phyloP scores from a whole-genome alignment of 1,140 invertebrate genomes.

The Bombus affinis region DNA sequence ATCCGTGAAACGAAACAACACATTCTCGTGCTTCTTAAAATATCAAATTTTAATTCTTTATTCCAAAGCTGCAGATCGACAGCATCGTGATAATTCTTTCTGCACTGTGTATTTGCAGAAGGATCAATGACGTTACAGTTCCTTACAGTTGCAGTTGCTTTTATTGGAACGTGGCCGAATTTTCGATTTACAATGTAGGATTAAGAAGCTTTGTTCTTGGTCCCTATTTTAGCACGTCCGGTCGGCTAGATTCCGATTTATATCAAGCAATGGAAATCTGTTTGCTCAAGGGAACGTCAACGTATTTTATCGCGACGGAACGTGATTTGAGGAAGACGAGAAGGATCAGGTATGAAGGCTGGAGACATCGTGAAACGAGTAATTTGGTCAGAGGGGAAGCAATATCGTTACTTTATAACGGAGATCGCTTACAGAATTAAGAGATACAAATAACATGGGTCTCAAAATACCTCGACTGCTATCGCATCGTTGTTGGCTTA shows the following conservation, averaged over 20 bases:
- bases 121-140: too few species aligned
- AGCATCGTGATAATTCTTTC: too few species aligned
- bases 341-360: slow-evolving; percentile 42
- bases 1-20: too few species aligned
- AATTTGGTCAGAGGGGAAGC: not conserved
- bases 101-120: too few species aligned
- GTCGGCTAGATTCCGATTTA: slow-evolving; percentile 34
- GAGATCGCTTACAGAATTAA: not conserved
- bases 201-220: not conserved
- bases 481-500: too few species aligned
- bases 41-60: too few species aligned
- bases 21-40: too few species aligned
- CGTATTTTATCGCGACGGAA: slow-evolving; percentile 27
- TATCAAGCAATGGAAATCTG: slow-evolving; percentile 43
- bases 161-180: not conserved
- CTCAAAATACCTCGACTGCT: too few species aligned
- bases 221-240: not conserved
- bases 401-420: not conserved
- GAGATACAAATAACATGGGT: not conserved
- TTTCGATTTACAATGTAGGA: not conserved
- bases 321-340: slow-evolving; percentile 44
- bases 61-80: too few species aligned
- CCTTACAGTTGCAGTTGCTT: too few species aligned
- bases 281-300: slow-evolving; percentile 27
- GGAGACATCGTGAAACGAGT: not conserved